Percentiles rank a stretch among this genome's conserved stretches.
phyloP scores from a whole-genome alignment of 1,140 invertebrate genomes.

The Diachasma alloeum region DNA sequence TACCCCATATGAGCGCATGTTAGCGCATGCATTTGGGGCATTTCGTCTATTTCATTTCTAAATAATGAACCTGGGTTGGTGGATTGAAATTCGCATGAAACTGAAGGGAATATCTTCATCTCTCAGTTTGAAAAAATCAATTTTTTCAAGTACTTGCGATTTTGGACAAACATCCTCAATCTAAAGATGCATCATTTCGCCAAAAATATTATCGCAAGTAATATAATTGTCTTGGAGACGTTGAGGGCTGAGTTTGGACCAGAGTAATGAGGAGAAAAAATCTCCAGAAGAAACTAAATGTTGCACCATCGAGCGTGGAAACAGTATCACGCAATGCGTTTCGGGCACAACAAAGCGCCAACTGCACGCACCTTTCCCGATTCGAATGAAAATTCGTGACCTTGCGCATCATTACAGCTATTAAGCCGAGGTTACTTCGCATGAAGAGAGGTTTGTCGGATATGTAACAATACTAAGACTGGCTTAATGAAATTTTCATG shows the following conservation, averaged over 20 bases:
- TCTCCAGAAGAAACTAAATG: background rate
- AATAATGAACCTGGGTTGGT: no score
- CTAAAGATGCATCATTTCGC: no score
- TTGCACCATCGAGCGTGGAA: background rate
- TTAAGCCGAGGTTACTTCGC: background rate
- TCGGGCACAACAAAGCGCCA: background rate
- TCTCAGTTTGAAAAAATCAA: no score
- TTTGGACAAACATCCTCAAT: no score
- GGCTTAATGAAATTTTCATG: background rate
- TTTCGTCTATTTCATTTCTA: no score
- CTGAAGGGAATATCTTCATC: no score
- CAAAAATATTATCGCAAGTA: no score
- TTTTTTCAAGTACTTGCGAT: no score
- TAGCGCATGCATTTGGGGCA: no score
- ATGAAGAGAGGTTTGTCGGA: background rate
- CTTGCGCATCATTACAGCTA: background rate
- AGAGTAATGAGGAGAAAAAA: background rate
- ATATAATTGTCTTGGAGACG: no score
- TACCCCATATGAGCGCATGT: no score
- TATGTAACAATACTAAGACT: background rate
- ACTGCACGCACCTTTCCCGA: background rate
- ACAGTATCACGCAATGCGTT: background rate
- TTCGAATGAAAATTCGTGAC: slow-evolving; percentile 4
- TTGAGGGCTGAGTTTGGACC: background rate
- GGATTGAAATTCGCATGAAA: no score